Evolutionary conservation across 2,797 vertebrate genomes (phyloP), one percentile per base, ranked within the genome.

Genomic region (Danio jaintianensis): DNA sequence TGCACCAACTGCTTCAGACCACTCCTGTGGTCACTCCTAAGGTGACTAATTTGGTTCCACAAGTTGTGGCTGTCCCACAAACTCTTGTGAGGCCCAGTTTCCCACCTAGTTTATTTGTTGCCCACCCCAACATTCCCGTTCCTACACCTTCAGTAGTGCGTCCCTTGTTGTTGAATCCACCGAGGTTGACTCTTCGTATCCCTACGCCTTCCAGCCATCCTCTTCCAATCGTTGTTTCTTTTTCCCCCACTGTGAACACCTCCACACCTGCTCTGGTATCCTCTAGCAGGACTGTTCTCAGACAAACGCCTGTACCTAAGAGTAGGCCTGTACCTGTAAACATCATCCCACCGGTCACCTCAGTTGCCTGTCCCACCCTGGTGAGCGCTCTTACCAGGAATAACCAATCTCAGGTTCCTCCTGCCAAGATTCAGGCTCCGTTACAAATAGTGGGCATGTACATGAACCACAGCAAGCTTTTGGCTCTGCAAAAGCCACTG

Each of bases 391-490:
- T 42, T 12, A 42, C 18, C n/a, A 38, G 61, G 9, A 58, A 42
- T 38, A 63, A 9, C 47, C 43, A 55, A 3, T n/a, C 58, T 38
- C 40, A n/a, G 36, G n/a, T 52, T 45, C 8, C 18, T 56, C 43
- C 83, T 15, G 6, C n/a, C 13, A 63, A 52, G 20, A 13, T 5
- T 15, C 22, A 58, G 20, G 9, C 36, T 38, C 67, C 76, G 0
- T 74, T 87, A 53, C 69, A 78, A 48, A 72, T 83, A 18, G 71
- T 87, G n/a, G 81, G 70, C 52, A 80, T 87, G 70, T 87, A 77
- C 58, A 64, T 81, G 18, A 90, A 86, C 59, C 73, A 74, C 45
- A 88, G 85, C 69, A 74, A 74, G 61, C 75, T 88, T 70, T 38
- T 85, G 62, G 79, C 84, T 11, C 81, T 83, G 55, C 56, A 83